Evolutionary conservation across 1,140 invertebrate genomes (phyloP).

Genomic region (Drosophila baimaii): DNA sequence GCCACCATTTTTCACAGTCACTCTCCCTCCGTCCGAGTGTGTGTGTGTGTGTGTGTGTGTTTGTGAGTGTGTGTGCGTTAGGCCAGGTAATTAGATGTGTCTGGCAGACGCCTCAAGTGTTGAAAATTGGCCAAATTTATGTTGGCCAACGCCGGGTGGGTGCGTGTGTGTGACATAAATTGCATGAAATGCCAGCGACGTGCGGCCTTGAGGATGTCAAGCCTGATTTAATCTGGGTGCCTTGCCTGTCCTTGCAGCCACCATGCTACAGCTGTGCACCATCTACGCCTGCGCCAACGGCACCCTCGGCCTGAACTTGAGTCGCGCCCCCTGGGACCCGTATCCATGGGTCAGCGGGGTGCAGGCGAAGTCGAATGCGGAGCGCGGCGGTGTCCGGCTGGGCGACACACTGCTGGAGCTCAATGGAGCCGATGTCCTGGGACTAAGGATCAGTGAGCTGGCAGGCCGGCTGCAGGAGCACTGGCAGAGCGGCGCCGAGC

Average conservation of each 20-base stretch:
- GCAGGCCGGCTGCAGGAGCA: conserved; percentile 75
- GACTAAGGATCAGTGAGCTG: conserved; percentile 81
- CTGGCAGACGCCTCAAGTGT: conserved; percentile 59
- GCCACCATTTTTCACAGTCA: conserved; percentile 55
- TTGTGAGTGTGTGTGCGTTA: conserved; percentile 21
- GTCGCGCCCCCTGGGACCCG: conserved; percentile 84
- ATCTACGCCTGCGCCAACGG: conserved; percentile 78
- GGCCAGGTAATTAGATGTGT: conserved; percentile 63
- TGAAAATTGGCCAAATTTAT: conserved; percentile 74
- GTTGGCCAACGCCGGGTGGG: conserved; percentile 35
- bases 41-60: conserved; percentile 2
- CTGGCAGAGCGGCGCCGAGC: conserved; percentile 76
- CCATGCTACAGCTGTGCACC: conserved; percentile 76
- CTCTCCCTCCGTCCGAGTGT: background rate
- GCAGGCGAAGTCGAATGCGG: conserved; percentile 76
- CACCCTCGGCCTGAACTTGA: conserved; percentile 82
- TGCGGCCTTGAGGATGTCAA: conserved; percentile 50
- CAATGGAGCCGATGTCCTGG: conserved; percentile 81
- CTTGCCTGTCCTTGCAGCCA: conserved; percentile 26
- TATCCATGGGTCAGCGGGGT: conserved; percentile 85
- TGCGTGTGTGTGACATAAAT: conserved; percentile 64
- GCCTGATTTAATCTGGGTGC: conserved; percentile 17
- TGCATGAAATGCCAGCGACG: conserved; percentile 59
- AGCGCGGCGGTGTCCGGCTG: conserved; percentile 74
- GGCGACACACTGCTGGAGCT: conserved; percentile 84